A percentile compares a stretch with the other conserved stretches of the same genome.
Evolutionary conservation across 1,140 invertebrate species (phyloP).

Genomic region (Chrysomallon squamiferum): DNA sequence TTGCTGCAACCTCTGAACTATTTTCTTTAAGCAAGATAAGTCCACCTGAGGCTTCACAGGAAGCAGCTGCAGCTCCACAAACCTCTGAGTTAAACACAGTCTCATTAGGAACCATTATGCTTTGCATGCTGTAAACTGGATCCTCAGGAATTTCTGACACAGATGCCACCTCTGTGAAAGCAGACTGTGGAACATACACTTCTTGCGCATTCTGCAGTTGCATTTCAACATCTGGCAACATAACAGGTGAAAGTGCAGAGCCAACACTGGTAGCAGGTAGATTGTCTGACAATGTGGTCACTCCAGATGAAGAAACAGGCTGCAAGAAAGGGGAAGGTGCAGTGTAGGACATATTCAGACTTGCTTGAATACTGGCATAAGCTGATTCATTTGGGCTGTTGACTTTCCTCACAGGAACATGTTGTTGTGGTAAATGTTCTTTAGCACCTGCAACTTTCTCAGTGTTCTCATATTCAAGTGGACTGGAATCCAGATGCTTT

Average conservation of each 20-base stretch:
- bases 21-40: no score
- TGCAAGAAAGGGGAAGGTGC: background rate
- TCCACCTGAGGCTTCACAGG: no score
- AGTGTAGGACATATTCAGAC: background rate
- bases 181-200: constrained; percentile 10
- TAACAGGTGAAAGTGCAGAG: background rate
- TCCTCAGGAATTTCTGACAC: constrained; percentile 20
- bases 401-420: background rate
- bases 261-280: background rate
- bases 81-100: background rate
- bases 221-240: constrained; percentile 2
- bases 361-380: constrained; percentile 2
- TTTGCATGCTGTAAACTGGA: constrained; percentile 10
- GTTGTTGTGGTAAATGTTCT: background rate
- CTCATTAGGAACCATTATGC: background rate
- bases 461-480: background rate
- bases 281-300: background rate
- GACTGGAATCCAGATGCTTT: background rate
- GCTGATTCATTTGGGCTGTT: background rate
- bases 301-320: background rate
- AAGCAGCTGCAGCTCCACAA: background rate
- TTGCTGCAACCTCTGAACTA: no score
- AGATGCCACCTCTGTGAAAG: constrained; percentile 15
- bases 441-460: background rate
- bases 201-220: constrained; percentile 18